phyloP scores from a whole-genome alignment of 2,797 vertebrate genomes.

The Hemibagrus guttatus region DNA sequence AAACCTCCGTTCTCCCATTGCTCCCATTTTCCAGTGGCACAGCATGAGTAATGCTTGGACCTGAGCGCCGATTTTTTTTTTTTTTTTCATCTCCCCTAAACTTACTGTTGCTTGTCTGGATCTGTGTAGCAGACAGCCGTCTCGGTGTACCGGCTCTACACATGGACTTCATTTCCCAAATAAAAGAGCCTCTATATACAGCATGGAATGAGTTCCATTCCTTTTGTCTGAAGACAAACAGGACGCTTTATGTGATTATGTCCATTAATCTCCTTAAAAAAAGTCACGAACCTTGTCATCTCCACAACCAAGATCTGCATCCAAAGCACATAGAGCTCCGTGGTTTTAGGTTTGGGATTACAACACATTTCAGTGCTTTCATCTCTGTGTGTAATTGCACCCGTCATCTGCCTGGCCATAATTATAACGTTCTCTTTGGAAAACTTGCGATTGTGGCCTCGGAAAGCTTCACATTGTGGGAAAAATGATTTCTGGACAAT shows the following conservation, averaged over 20 bases:
- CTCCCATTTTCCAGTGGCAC: constrained; percentile 79
- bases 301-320: constrained; percentile 20
- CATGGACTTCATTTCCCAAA: constrained; percentile 63
- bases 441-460: neutral
- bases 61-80: constrained; percentile 59
- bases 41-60: constrained; percentile 74
- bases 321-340: constrained; percentile 26
- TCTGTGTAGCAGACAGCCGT: constrained; percentile 59
- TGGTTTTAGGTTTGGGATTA: constrained; percentile 42
- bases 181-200: constrained; percentile 55
- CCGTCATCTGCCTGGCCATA: constrained; percentile 51
- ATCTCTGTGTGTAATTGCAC: constrained; percentile 66
- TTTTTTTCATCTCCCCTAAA: constrained; percentile 42
- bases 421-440: constrained; percentile 57
- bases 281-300: constrained; percentile 6
- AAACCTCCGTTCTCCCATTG: constrained; percentile 74
- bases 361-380: constrained; percentile 59
- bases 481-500: constrained; percentile 3
- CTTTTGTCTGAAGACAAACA: constrained; percentile 38
- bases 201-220: constrained; percentile 41
- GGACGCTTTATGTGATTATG: constrained; percentile 42
- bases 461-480: neutral
- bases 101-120: constrained; percentile 63
- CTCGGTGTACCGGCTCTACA: constrained; percentile 56
- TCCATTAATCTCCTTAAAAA: constrained; percentile 44